These are phyloP conservation scores for Cantharis flavilabris DNA, from an alignment of 2,888 invertebrate genomes.

Conservation along the genomic window DNA sequence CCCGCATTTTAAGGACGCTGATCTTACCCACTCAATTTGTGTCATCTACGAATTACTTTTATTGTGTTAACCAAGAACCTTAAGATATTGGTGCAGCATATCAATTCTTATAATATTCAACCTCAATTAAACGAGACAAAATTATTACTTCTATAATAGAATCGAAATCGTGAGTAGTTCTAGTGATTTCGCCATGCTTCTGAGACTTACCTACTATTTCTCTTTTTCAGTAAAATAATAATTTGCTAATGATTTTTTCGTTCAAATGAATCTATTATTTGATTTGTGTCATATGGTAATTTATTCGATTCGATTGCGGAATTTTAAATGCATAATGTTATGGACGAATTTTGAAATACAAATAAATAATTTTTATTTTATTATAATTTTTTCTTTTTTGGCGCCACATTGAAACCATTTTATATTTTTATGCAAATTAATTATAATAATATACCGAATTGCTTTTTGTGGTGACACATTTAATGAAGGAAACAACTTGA, in stretches of 20 bases:
- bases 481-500: neutral
- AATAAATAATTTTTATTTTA: neutral
- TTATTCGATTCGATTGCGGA: neutral
- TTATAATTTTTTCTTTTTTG: neutral
- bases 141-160: neutral
- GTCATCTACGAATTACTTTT: constrained; percentile 22
- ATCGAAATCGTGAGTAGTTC: neutral
- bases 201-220: neutral
- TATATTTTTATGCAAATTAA: neutral
- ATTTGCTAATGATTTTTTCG: neutral
- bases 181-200: neutral
- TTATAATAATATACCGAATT: neutral
- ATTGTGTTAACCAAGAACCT: constrained; percentile 7
- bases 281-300: neutral
- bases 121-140: neutral
- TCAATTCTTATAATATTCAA: neutral
- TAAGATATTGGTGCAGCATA: constrained; percentile 15
- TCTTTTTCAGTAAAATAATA: neutral
- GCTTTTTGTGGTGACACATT: neutral
- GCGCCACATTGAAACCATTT: neutral
- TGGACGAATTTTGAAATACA: neutral
- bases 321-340: neutral
- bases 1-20: constrained; percentile 17
- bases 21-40: constrained; percentile 20
- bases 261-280: neutral